Evolutionary conservation across 2,888 invertebrate genomes (phyloP).

Genomic region (Meghimatium bilineatum): DNA sequence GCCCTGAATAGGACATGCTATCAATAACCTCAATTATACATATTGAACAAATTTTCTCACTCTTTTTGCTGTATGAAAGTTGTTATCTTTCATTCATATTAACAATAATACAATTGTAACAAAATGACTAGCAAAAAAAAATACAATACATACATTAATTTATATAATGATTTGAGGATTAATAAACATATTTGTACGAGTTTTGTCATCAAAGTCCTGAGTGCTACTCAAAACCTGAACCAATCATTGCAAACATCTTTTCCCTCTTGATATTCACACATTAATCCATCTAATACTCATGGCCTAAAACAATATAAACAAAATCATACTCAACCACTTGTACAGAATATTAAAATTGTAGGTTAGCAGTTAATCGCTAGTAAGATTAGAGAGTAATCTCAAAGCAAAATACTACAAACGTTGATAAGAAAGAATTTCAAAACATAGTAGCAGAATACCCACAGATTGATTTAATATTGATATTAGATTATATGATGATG

Average conservation of each 20-base stretch:
- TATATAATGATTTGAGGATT: conserved; percentile 8
- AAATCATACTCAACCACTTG: neutral
- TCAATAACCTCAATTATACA: too few species aligned
- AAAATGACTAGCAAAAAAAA: neutral
- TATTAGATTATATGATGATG: neutral
- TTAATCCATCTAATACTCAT: neutral
- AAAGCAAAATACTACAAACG: neutral
- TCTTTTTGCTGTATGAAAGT: too few species aligned
- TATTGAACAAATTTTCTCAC: too few species aligned
- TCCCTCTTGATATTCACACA: neutral
- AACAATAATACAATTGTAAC: too few species aligned
- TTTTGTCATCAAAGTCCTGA: too few species aligned
- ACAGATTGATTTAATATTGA: neutral
- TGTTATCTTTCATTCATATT: too few species aligned
- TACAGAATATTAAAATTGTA: neutral
- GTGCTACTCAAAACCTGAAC: neutral
- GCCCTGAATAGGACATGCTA: too few species aligned
- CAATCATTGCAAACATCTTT: neutral
- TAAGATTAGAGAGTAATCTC: neutral
- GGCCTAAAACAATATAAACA: neutral
- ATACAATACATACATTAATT: neutral
- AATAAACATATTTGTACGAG: neutral
- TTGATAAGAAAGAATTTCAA: neutral
- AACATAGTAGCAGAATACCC: conserved; percentile 14
- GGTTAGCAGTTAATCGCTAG: neutral